Evolutionary conservation across 2,888 invertebrate species (phyloP).

Genomic region (Drosophila percnosoma): DNA sequence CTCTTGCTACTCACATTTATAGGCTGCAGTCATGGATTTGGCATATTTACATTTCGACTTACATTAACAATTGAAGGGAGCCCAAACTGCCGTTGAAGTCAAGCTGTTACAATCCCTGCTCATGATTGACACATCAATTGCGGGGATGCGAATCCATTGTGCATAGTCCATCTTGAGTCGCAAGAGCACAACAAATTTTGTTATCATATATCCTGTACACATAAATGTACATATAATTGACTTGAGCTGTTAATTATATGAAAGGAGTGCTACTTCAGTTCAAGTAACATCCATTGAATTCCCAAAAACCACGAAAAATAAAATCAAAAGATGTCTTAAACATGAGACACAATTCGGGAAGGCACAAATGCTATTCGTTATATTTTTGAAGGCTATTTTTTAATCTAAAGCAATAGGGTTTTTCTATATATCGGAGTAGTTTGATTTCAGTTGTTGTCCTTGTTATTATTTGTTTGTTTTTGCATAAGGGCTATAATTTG

Average conservation of each 20-base stretch:
- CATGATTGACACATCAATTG: constrained; percentile 44
- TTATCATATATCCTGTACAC: neutral
- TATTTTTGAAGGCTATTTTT: constrained; percentile 66
- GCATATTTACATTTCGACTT: constrained; percentile 68
- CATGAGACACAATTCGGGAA: constrained; percentile 56
- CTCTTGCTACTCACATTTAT: constrained; percentile 8
- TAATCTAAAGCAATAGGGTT: constrained; percentile 53
- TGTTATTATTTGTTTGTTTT: constrained; percentile 26
- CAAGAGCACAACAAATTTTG: neutral
- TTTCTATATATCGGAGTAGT: constrained; percentile 58
- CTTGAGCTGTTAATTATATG: neutral
- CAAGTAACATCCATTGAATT: neutral
- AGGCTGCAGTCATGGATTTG: constrained; percentile 53
- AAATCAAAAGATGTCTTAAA: constrained; percentile 22
- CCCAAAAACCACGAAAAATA: constrained; percentile 21
- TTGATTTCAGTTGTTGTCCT: constrained; percentile 29
- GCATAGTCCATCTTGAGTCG: neutral
- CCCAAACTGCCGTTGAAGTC: constrained; percentile 47
- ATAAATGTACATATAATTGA: neutral
- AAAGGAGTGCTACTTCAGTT: neutral
- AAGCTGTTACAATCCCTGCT: constrained; percentile 17
- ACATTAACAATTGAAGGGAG: constrained; percentile 35
- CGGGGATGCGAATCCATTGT: constrained; percentile 4
- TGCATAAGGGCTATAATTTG: constrained; percentile 63
- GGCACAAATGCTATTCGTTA: constrained; percentile 69